A percentile compares a stretch with the other conserved stretches of the same genome.
Conservation (phyloP, 1,140 invertebrate species). For the Trachymyrmex septentrionalis region DNA sequence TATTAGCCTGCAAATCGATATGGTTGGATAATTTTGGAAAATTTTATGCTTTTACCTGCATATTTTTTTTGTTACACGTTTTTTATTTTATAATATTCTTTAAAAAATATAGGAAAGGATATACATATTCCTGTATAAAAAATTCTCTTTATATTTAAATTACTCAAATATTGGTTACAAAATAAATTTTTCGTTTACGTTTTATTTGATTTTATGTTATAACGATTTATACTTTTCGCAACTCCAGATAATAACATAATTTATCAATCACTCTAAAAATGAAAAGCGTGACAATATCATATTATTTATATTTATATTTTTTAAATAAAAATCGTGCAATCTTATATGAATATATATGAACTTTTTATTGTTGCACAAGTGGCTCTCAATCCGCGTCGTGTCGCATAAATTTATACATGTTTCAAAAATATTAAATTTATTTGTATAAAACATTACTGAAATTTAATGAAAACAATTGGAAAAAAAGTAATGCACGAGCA, state of each 20-base stretch:
- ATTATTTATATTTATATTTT: neutral
- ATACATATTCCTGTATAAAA: neutral
- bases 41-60: neutral
- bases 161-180: neutral
- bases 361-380: neutral
- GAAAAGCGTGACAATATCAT: neutral
- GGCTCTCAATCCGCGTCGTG: neutral
- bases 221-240: neutral
- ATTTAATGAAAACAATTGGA: neutral
- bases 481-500: neutral
- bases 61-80: neutral
- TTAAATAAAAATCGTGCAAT: neutral
- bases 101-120: neutral
- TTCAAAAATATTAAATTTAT: neutral
- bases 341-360: neutral
- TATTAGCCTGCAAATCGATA: neutral
- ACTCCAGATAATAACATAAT: neutral
- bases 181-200: neutral
- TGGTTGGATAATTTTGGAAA: neutral
- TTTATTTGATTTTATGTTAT: neutral
- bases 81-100: slow-evolving; percentile 8
- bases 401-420: neutral
- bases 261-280: neutral
- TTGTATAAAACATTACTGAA: neutral
- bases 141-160: neutral